phyloP scores from a whole-genome alignment of 2,113 vertebrate genomes.

The Ptychochromis oligacanthus region DNA sequence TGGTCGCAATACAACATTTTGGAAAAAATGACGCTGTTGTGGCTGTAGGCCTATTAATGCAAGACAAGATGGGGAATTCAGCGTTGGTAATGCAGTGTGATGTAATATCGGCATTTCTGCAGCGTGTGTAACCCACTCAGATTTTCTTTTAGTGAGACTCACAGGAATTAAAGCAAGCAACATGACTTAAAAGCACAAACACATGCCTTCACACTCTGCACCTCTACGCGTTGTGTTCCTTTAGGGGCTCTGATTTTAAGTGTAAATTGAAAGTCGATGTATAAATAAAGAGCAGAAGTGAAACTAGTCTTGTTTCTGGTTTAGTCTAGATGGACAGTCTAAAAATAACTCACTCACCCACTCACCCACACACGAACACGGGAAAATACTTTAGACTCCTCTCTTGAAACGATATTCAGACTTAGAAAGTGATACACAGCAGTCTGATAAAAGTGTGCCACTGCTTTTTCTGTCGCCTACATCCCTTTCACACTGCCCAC shows the following conservation, averaged over 20 bases:
- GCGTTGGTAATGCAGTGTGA: background rate
- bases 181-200: background rate
- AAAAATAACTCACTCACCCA: slow-evolving; percentile 36
- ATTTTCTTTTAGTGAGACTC: background rate
- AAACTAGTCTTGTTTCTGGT: slow-evolving; percentile 49
- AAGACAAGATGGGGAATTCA: background rate
- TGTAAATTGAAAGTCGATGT: background rate
- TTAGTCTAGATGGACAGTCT: slow-evolving; percentile 20
- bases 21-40: background rate
- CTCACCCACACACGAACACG: background rate
- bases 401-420: background rate
- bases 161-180: background rate
- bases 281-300: slow-evolving; percentile 3
- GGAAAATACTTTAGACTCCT: background rate
- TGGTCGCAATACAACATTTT: background rate
- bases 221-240: background rate
- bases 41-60: background rate
- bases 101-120: slow-evolving; percentile 15
- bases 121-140: background rate
- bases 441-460: background rate
- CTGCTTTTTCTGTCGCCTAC: background rate
- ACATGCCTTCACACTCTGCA: background rate
- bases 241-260: background rate
- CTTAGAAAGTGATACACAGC: background rate
- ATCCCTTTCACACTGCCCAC: background rate